These are phyloP conservation scores for Limnephilus lunatus DNA, from an alignment of 2,888 invertebrate genomes.

Conservation along the genomic window DNA sequence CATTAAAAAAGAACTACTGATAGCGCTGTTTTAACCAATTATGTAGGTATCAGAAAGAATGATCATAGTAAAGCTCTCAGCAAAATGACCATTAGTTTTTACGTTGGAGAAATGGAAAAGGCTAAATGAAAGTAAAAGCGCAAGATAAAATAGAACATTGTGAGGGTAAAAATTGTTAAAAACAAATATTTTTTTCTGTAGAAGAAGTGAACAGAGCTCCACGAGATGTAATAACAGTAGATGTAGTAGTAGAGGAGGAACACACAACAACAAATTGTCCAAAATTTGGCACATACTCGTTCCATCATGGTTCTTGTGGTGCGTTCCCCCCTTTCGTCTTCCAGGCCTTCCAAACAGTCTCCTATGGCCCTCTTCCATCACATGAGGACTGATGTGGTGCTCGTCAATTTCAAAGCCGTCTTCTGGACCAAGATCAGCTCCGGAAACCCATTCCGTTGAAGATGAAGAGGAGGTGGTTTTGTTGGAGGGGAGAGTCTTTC, in stretches of 20 bases:
- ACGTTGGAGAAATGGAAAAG: neutral
- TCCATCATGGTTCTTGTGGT: slow-evolving; percentile 74
- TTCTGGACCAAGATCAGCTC: slow-evolving; percentile 76
- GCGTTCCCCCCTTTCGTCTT: slow-evolving; percentile 71
- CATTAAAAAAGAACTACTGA: no score
- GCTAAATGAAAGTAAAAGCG: slow-evolving; percentile 30
- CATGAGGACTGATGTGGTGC: slow-evolving; percentile 77
- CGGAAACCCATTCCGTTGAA: slow-evolving; percentile 73
- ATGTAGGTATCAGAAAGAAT: neutral
- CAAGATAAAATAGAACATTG: slow-evolving; percentile 8
- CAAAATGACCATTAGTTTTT: neutral
- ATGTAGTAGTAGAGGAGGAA: neutral
- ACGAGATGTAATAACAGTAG: neutral
- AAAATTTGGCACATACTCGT: slow-evolving; percentile 74
- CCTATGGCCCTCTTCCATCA: slow-evolving; percentile 76
- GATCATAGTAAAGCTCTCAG: neutral
- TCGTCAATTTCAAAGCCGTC: slow-evolving; percentile 77
- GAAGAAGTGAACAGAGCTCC: slow-evolving; percentile 15
- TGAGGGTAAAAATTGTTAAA: neutral
- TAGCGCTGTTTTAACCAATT: no score
- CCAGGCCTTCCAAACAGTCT: slow-evolving; percentile 75
- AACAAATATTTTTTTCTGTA: neutral
- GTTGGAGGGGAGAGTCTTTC: slow-evolving; percentile 58
- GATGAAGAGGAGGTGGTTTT: slow-evolving; percentile 53
- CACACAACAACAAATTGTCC: slow-evolving; percentile 43